Evolutionary conservation across 2,797 vertebrate genomes (phyloP).

Genomic region (Pampus argenteus): DNA sequence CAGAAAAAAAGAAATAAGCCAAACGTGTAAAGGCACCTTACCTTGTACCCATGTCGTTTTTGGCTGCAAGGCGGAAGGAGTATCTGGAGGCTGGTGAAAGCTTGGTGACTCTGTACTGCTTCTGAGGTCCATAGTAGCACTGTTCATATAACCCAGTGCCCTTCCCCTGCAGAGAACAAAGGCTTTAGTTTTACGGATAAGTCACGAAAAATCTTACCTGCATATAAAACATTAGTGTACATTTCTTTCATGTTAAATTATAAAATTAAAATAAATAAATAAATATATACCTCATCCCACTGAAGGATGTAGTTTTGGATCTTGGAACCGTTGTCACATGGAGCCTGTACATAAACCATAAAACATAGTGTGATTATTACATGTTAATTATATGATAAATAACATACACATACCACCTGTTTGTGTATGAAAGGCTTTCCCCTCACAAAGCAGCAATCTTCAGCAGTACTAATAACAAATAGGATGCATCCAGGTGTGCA

Average conservation of each 20-base stretch:
- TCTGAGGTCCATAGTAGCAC: slow-evolving; percentile 94
- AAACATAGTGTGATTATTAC: background rate
- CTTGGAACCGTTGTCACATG: slow-evolving; percentile 97
- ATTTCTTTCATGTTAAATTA: background rate
- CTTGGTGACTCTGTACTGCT: slow-evolving; percentile 96
- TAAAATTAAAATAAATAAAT: slow-evolving; percentile 84
- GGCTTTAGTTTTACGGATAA: slow-evolving; percentile 5
- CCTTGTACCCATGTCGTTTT: slow-evolving; percentile 97
- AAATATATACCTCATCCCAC: slow-evolving; percentile 92
- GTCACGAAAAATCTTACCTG: background rate
- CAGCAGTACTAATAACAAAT: slow-evolving; percentile 9
- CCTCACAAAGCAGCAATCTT: slow-evolving; percentile 3
- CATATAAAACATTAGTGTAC: background rate
- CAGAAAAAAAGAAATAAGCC: slow-evolving; percentile 20
- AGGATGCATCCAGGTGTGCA: slow-evolving; percentile 18
- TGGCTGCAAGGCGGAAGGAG: slow-evolving; percentile 95
- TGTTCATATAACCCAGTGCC: slow-evolving; percentile 91
- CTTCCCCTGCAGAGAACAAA: slow-evolving; percentile 88
- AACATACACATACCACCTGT: background rate
- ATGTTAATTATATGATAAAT: background rate
- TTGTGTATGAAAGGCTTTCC: too few species aligned
- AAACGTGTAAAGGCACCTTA: slow-evolving; percentile 70
- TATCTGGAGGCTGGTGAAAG: slow-evolving; percentile 95
- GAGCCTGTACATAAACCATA: slow-evolving; percentile 81
- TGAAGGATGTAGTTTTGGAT: slow-evolving; percentile 95